A percentile compares a stretch with the other conserved stretches of the same genome.
Evolutionary conservation across 2,888 invertebrate genomes (phyloP).

Genomic region (Acrobasis repandana): DNA sequence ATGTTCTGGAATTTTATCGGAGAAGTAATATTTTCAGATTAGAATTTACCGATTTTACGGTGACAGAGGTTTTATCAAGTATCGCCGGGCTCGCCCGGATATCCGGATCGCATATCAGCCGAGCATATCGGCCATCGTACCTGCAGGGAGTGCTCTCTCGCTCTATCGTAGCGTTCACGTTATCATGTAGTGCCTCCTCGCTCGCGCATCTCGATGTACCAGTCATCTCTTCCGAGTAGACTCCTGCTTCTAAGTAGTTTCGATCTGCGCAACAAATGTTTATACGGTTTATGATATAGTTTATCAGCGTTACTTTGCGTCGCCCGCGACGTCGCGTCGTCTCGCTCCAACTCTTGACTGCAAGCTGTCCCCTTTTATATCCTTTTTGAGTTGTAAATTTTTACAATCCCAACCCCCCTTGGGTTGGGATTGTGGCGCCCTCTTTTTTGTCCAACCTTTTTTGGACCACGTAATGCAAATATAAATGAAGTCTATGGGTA

Average conservation of each 20-base stretch:
- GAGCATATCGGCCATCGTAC: slow-evolving; percentile 39
- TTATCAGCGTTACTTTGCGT: slow-evolving; percentile 25
- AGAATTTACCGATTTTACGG: slow-evolving; percentile 55
- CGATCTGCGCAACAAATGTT: slow-evolving; percentile 25
- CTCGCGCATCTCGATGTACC: slow-evolving; percentile 19
- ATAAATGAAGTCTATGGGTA: too few relatives aligned
- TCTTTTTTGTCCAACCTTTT: too few relatives aligned
- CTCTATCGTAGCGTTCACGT: slow-evolving; percentile 34
- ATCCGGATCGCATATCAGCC: slow-evolving; percentile 58
- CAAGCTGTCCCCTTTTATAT: neutral
- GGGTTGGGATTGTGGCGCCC: too few relatives aligned
- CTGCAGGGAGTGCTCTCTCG: slow-evolving; percentile 34
- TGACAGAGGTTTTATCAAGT: slow-evolving; percentile 28
- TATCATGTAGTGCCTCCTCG: slow-evolving; percentile 37
- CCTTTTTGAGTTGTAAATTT: too few relatives aligned
- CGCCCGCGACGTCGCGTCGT: slow-evolving; percentile 1
- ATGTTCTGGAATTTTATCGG: slow-evolving; percentile 46
- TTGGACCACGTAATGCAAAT: too few relatives aligned
- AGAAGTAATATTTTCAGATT: slow-evolving; percentile 66
- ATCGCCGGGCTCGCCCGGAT: slow-evolving; percentile 31
- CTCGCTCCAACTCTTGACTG: neutral
- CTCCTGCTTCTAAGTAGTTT: slow-evolving; percentile 16
- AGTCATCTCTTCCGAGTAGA: neutral
- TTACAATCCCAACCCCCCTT: too few relatives aligned
- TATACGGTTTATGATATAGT: slow-evolving; percentile 34